Conservation (phyloP, 1,140 invertebrate species). For the Chelonus insularis region DNA sequence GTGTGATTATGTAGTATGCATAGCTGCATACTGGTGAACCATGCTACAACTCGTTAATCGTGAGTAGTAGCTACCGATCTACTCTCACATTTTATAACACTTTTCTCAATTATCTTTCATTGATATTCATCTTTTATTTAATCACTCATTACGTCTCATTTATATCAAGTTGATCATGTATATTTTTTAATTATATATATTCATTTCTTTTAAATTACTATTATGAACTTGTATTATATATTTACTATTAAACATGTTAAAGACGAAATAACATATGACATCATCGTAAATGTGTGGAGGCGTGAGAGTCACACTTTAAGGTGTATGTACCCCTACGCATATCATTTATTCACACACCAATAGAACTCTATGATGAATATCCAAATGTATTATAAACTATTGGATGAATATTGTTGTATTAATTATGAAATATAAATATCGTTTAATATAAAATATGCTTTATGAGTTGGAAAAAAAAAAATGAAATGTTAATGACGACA, state of each 20-base stretch:
- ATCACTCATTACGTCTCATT: too few species aligned
- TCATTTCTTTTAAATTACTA: too few species aligned
- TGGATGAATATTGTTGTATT: too few species aligned
- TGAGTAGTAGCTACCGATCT: conserved; percentile 34
- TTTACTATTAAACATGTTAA: not conserved
- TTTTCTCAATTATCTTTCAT: not conserved
- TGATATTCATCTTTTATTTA: too few species aligned
- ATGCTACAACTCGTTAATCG: conserved; percentile 41
- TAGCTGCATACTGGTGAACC: conserved; percentile 16
- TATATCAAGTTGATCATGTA: too few species aligned
- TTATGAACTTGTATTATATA: not conserved
- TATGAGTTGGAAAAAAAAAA: too few species aligned
- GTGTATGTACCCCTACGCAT: conserved; percentile 27
- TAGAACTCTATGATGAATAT: not conserved
- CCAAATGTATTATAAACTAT: not conserved
- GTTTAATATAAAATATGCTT: too few species aligned
- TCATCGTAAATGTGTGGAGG: conserved; percentile 47
- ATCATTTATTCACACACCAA: conserved; percentile 11
- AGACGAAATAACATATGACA: conserved; percentile 48
- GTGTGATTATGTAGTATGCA: conserved; percentile 14
- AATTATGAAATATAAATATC: too few species aligned
- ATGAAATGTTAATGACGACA: too few species aligned
- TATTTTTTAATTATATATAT: too few species aligned
- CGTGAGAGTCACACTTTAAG: conserved; percentile 47
- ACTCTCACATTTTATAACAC: conserved; percentile 3